These are phyloP conservation scores for Beaufortia kweichowensis DNA, from an alignment of 2,113 vertebrate species.

Conservation along the genomic window DNA sequence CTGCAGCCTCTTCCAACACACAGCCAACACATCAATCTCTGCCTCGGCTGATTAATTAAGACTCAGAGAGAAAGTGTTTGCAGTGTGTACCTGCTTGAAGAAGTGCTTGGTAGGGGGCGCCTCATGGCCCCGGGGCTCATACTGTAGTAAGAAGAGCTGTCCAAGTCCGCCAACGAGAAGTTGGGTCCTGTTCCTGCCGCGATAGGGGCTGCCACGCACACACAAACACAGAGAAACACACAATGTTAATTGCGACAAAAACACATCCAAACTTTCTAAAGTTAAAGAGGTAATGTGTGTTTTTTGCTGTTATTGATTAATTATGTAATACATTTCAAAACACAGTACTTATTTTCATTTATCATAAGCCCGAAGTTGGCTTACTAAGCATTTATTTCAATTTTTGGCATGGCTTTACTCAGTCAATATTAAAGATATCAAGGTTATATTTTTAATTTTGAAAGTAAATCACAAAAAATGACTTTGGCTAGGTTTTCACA, in stretches of 20 bases:
- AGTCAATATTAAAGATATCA: too few species aligned
- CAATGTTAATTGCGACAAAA: not conserved
- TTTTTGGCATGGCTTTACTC: too few species aligned
- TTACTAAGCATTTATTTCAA: too few species aligned
- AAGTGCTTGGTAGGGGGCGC: constrained; percentile 94
- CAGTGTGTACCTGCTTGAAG: constrained; percentile 81
- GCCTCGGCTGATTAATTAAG: constrained; percentile 60
- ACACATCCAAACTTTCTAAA: not conserved
- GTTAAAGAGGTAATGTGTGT: too few species aligned
- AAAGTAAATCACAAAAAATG: too few species aligned
- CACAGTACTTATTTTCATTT: too few species aligned
- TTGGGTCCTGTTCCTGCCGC: constrained; percentile 96
- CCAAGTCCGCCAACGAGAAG: constrained; percentile 96
- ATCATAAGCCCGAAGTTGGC: too few species aligned
- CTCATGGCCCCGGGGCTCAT: constrained; percentile 99
- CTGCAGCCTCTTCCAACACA: constrained; percentile 47
- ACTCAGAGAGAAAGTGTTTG: constrained; percentile 24
- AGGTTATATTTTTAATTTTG: too few species aligned
- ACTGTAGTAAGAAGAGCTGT: constrained; percentile 99
- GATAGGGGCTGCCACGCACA: constrained; percentile 83
- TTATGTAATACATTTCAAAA: too few species aligned
- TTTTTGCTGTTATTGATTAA: too few species aligned
- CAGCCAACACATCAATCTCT: constrained; percentile 55
- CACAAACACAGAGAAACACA: constrained; percentile 41
- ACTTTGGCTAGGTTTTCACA: too few species aligned